Conservation (phyloP, 1,140 invertebrate genomes). For the Pantala flavescens region DNA sequence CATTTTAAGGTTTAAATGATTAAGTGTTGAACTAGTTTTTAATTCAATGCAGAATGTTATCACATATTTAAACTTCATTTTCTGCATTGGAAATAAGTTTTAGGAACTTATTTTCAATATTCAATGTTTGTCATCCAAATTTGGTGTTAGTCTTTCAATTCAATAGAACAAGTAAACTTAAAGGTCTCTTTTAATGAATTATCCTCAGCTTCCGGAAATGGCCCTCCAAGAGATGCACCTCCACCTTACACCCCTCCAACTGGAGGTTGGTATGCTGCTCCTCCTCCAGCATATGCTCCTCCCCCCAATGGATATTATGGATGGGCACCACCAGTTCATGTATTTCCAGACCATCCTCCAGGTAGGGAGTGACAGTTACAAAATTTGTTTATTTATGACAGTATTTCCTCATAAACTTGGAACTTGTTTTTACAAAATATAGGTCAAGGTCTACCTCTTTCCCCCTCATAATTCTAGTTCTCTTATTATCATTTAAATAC, state of each 20-base stretch:
- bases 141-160: too few relatives aligned
- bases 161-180: background rate
- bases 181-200: background rate
- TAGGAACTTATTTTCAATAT: too few relatives aligned
- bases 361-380: constrained; percentile 34
- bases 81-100: too few relatives aligned
- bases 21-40: too few relatives aligned
- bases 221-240: constrained; percentile 52
- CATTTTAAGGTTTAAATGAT: too few relatives aligned
- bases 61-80: too few relatives aligned
- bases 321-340: constrained; percentile 76
- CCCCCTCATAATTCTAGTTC: too few relatives aligned
- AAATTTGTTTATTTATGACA: constrained; percentile 18
- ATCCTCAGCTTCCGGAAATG: constrained; percentile 37
- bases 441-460: too few relatives aligned
- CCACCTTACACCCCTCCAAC: constrained; percentile 75
- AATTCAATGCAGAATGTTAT: too few relatives aligned
- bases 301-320: constrained; percentile 74
- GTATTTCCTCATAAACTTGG: background rate
- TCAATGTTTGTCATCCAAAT: constrained; percentile 19
- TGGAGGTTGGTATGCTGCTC: constrained; percentile 76
- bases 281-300: constrained; percentile 79
- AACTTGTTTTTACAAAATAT: constrained; percentile 12
- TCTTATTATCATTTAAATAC: too few relatives aligned
- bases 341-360: constrained; percentile 57